These are phyloP conservation scores for Chesias legatella DNA, from an alignment of 2,888 invertebrate genomes.

Conservation along the genomic window DNA sequence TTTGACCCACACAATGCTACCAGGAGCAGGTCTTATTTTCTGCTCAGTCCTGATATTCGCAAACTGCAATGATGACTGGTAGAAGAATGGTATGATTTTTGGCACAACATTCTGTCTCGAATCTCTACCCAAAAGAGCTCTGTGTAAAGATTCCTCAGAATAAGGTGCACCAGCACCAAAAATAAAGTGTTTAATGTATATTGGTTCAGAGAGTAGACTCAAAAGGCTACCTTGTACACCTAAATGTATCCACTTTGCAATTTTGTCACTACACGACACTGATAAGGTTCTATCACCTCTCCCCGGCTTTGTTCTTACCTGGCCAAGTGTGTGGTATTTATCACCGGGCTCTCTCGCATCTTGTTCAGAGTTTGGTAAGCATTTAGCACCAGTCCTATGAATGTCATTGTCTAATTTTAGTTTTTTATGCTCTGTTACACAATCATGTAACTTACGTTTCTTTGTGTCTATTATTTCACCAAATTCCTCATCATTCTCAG, in stretches of 20 bases:
- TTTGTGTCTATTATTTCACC: constrained; percentile 46
- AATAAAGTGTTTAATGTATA: constrained; percentile 85
- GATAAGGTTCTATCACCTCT: constrained; percentile 93
- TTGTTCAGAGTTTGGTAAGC: constrained; percentile 75
- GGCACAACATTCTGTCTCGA: constrained; percentile 19
- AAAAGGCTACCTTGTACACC: constrained; percentile 93
- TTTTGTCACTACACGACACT: constrained; percentile 96
- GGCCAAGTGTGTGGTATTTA: constrained; percentile 84
- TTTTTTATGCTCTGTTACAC: constrained; percentile 40
- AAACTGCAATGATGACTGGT: constrained; percentile 49
- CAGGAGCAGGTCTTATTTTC: constrained; percentile 47
- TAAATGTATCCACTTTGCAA: constrained; percentile 92
- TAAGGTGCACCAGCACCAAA: constrained; percentile 85
- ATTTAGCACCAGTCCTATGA: constrained; percentile 95
- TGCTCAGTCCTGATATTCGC: constrained; percentile 37
- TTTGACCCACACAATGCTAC: constrained; percentile 63
- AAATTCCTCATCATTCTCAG: constrained; percentile 42
- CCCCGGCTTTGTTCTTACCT: constrained; percentile 93
- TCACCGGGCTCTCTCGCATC: constrained; percentile 81
- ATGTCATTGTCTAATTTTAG: constrained; percentile 54
- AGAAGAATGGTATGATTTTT: constrained; percentile 39
- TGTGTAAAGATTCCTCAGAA: constrained; percentile 78
- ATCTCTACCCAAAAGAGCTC: constrained; percentile 71
- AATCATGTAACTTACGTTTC: constrained; percentile 42
- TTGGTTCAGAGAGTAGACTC: constrained; percentile 82